Base-by-base conservation (phyloP, 2,888 invertebrate genomes). In the Morinoia aosen region DNA sequence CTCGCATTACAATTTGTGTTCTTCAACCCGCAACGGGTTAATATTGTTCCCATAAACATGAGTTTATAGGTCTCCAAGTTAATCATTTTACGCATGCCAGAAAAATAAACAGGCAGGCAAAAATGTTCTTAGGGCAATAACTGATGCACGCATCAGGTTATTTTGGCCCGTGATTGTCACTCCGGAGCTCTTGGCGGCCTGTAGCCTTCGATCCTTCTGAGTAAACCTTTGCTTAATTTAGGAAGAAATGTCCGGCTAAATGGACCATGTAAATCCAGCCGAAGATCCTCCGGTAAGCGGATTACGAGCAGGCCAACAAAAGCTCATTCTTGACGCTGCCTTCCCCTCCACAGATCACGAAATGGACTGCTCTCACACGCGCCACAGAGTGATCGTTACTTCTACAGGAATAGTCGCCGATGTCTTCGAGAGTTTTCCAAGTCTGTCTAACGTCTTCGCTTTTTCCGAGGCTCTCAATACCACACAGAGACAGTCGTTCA, bases 231-330 rank as follows among this genome's bases (percentile, higher is more conserved):
- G 90, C 48, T 90, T 93, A 93, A 93, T 93, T 93, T 56, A 57
- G 93, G 93, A 93, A 93, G 93, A 93, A 93, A 93, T 16, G 57
- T 58, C 33, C 57, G 58, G n/a, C 93, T 93, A 93, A 93, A 93
- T 93, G 93, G 93, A 93, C 57, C 93, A 93, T 93, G 93, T 93
- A 93, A 93, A 93, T 93, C 93, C 93, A 57, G 93, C 58, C 48
- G 57, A 93, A 93, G 93, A 93, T 93, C 57, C 93, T 57, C 93
- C 10, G n/a, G 57, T 93, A 93, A 93, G 93, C 93, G 57, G 93
- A 93, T 93, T 93, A 93, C 93, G 11, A 19, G 57, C 11, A 93
- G 39, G 93, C 57, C 93, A 93, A 93, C 93, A 93, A 93, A 90
- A 93, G 48, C 93, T 93, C 93, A 93, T 93, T 93, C 93, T 93